phyloP scores from a whole-genome alignment of 2,888 invertebrate genomes.

The Drosophila neonasuta region DNA sequence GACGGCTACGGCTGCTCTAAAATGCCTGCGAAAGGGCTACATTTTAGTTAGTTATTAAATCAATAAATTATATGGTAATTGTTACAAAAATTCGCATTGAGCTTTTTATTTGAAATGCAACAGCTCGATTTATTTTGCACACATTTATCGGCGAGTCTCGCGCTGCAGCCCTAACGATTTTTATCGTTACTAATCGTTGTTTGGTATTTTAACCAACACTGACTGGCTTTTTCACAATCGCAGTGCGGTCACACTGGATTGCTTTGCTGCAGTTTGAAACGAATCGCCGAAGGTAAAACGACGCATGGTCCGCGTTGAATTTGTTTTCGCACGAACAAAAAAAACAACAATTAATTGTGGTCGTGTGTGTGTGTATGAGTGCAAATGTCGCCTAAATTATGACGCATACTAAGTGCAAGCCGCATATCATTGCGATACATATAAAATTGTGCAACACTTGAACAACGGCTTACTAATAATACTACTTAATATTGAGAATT shows the following conservation, averaged over 20 bases:
- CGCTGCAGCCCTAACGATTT: conserved; percentile 12
- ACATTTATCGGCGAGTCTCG: not conserved
- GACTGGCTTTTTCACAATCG: conserved; percentile 2
- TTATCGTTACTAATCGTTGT: not conserved
- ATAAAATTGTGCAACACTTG: conserved; percentile 52
- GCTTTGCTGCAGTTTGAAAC: conserved; percentile 48
- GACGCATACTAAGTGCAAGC: conserved; percentile 66
- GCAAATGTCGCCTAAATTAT: conserved; percentile 64
- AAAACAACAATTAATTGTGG: conserved; percentile 40
- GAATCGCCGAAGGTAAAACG: conserved; percentile 56
- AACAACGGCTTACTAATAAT: conserved; percentile 25
- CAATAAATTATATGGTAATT: conserved; percentile 68
- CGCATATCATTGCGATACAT: conserved; percentile 40
- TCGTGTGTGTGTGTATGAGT: conserved; percentile 40
- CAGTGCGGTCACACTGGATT: conserved; percentile 30
- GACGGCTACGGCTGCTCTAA: conserved; percentile 33
- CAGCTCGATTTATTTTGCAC: not conserved
- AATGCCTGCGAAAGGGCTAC: not conserved
- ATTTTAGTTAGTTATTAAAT: conserved; percentile 63
- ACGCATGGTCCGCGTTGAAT: conserved; percentile 5
- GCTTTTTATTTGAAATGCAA: not conserved
- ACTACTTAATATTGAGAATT: conserved; percentile 17
- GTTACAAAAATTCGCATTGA: conserved; percentile 50
- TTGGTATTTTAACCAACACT: conserved; percentile 20
- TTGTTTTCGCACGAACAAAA: conserved; percentile 39